These are phyloP conservation scores for Callosobruchus maculatus DNA, from an alignment of 2,888 invertebrate species.

Conservation along the genomic window DNA sequence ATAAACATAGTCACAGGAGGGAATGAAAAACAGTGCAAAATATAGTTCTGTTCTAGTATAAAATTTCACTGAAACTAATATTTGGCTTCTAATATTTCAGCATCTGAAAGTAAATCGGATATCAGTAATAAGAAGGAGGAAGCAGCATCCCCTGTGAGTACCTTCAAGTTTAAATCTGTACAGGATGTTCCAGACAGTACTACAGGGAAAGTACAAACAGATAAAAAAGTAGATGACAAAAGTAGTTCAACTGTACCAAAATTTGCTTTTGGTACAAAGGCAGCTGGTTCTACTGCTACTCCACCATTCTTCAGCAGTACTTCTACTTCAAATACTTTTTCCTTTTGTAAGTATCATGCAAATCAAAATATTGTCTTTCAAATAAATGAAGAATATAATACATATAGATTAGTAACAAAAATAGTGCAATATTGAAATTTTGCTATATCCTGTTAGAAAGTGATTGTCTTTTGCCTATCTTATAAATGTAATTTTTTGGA, in stretches of 20 bases:
- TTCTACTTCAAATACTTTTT: constrained; percentile 16
- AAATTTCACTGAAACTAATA: too few relatives aligned
- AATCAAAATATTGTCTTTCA: not conserved
- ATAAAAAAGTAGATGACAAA: not conserved
- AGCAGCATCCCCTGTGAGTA: constrained; percentile 9
- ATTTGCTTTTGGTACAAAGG: constrained; percentile 19
- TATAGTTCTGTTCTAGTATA: too few relatives aligned
- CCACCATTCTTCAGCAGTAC: constrained; percentile 21
- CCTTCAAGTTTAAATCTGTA: constrained; percentile 22
- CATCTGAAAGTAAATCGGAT: constrained; percentile 3
- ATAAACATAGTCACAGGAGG: too few relatives aligned
- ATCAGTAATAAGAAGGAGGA: constrained; percentile 8
- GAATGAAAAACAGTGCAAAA: too few relatives aligned
- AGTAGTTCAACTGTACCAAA: constrained; percentile 7
- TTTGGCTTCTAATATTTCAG: not conserved
- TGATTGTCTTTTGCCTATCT: too few relatives aligned
- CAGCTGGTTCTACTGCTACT: constrained; percentile 6
- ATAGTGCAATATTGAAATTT: too few relatives aligned
- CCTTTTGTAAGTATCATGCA: constrained; percentile 18
- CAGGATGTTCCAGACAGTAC: constrained; percentile 26
- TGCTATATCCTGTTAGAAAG: too few relatives aligned
- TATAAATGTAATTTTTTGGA: too few relatives aligned
- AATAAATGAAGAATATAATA: too few relatives aligned
- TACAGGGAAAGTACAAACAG: constrained; percentile 19
- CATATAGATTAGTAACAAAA: too few relatives aligned